phyloP scores from a whole-genome alignment of 2,113 vertebrate genomes.

The Gymnocephalus cernua region DNA sequence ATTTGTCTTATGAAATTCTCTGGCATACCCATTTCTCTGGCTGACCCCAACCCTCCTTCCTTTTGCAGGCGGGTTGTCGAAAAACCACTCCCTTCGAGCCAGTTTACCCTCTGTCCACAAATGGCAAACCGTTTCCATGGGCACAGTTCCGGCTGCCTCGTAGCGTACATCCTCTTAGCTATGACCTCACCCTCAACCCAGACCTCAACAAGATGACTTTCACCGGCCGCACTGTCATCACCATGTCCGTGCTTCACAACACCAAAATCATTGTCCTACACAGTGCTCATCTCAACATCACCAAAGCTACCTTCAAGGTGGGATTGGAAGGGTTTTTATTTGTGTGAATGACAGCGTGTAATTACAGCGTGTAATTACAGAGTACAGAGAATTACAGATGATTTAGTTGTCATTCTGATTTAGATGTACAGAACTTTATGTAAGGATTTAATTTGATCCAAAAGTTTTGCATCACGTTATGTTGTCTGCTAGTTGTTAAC shows the following conservation, averaged over 20 bases:
- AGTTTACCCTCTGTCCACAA: constrained; percentile 88
- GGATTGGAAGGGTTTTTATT: background rate
- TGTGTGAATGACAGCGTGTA: background rate
- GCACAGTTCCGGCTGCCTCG: constrained; percentile 87
- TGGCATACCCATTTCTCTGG: background rate
- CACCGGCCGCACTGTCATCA: constrained; percentile 86
- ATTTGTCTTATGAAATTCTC: background rate
- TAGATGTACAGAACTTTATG: background rate
- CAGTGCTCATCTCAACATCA: constrained; percentile 89
- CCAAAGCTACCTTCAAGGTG: constrained; percentile 80
- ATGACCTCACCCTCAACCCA: constrained; percentile 89
- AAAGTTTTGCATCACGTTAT: background rate
- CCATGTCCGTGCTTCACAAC: constrained; percentile 81
- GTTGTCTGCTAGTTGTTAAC: background rate
- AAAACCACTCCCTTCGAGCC: constrained; percentile 79
- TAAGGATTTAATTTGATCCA: background rate
- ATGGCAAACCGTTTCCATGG: constrained; percentile 92
- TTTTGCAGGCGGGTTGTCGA: constrained; percentile 86
- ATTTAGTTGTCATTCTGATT: background rate
- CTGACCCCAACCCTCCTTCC: background rate
- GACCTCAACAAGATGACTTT: constrained; percentile 89
- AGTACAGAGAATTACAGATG: no score
- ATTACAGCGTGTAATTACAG: background rate
- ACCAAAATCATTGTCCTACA: constrained; percentile 91
- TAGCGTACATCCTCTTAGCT: constrained; percentile 87